Base-by-base conservation (phyloP, 2,797 vertebrate species). In the Thamnophis elegans region DNA sequence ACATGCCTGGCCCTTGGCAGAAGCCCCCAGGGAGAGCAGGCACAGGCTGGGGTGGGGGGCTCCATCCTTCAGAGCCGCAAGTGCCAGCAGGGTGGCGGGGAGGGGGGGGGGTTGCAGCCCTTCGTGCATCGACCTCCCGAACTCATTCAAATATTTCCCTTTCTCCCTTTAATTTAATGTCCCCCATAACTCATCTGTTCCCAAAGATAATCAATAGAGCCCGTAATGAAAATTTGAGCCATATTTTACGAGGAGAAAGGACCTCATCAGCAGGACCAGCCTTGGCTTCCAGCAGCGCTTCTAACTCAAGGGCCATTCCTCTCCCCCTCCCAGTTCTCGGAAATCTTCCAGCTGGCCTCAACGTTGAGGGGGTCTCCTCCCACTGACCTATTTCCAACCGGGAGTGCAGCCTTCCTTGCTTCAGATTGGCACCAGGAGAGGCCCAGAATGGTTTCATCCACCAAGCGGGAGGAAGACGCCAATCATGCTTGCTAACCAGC, bases 121-220 rank as follows among this genome's bases (percentile, higher is more conserved):
- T 98, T 98, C 98, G 98, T 98, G 98, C 98, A 98, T 98, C 98
- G 98, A 98, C 98, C 97, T 97, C 97, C 97, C 98, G 98, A 98
- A 98, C 98, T 98, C 99, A 99, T 99, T 99, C 99, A 99, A 99
- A 99, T 99, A 99, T 99, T 99, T 99, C 98, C 98, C 96, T 93
- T 97, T 96, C 96, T 98, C 98, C 98, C 98, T 98, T 98, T 98
- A 98, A 98, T 99, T 99, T 99, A 99, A 99, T 99, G 99, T 99
- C 98, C 98, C 98, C 98, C 98, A 98, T 99, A 99, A 99, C 98
- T 99, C 99, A 99, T 98, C 98, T 98, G 97, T 98, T 98, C 98
- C 99, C 99, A 99, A 99, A 99, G 98, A 98, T 99, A 99, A 99
- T 99, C 99, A 99, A 99, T 99, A 99, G 98, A 99, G 98, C 98